Evolutionary conservation across 2,888 invertebrate genomes (phyloP).

Genomic region (Eilema griseolum): DNA sequence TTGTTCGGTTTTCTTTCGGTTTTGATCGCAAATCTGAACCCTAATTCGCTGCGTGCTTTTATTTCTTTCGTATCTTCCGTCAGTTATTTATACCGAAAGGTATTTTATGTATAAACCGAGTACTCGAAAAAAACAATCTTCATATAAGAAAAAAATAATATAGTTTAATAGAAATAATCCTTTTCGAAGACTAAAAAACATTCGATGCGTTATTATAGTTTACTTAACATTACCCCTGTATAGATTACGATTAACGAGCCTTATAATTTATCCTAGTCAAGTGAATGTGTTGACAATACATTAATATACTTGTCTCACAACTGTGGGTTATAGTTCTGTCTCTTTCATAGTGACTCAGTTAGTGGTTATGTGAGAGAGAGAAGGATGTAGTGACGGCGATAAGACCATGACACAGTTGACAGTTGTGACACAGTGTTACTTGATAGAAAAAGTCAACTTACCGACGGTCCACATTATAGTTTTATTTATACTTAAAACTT

Average conservation of each 20-base stretch:
- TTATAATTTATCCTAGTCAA: slow-evolving; percentile 27
- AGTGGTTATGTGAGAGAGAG: neutral
- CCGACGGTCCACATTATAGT: slow-evolving; percentile 14
- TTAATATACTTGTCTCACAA: neutral
- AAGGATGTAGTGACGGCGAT: neutral
- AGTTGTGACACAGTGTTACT: neutral
- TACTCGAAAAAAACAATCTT: neutral
- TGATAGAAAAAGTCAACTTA: slow-evolving; percentile 6
- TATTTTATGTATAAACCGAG: neutral
- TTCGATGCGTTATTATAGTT: neutral
- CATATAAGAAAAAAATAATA: neutral
- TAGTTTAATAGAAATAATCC: neutral
- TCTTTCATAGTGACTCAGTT: neutral
- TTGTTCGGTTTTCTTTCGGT: too few relatives aligned
- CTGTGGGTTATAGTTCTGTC: neutral
- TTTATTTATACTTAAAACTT: slow-evolving; percentile 24
- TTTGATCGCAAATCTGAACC: neutral
- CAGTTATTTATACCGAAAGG: neutral
- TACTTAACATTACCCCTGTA: neutral
- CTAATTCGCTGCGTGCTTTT: neutral
- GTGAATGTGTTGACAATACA: slow-evolving; percentile 20
- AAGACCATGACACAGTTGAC: neutral
- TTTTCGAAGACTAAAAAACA: neutral
- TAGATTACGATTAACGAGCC: neutral
- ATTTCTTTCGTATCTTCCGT: neutral